Percentiles rank a stretch among this genome's conserved stretches.
Conservation (phyloP, 2,797 vertebrate genomes). For the Gephyroberyx darwinii region DNA sequence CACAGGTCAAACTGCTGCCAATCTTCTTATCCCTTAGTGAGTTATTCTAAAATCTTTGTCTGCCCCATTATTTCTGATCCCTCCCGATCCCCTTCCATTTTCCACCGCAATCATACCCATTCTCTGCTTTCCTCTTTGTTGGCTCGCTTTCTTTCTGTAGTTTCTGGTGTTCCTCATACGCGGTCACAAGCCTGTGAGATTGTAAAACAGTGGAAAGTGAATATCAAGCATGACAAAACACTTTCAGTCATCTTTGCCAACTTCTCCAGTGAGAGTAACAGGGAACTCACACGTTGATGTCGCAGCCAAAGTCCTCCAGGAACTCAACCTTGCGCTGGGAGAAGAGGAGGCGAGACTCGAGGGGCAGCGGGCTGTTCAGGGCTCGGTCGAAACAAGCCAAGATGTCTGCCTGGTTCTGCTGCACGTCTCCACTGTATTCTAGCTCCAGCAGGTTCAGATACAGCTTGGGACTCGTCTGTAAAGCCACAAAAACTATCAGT, state of each 20-base stretch:
- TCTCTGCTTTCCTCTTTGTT: constrained; percentile 92
- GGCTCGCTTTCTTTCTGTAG: constrained; percentile 91
- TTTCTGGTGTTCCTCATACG: constrained; percentile 91
- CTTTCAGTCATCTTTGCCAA: neutral
- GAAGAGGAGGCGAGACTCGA: constrained; percentile 92
- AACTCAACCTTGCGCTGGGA: constrained; percentile 98
- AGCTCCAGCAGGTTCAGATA: constrained; percentile 97
- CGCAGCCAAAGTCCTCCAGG: constrained; percentile 95
- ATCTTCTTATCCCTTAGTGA: neutral
- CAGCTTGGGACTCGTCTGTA: constrained; percentile 91
- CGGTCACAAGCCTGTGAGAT: constrained; percentile 86
- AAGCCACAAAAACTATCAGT: neutral
- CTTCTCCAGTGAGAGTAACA: neutral
- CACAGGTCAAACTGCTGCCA: neutral
- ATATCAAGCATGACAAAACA: neutral
- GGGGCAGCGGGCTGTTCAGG: constrained; percentile 85
- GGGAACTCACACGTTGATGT: constrained; percentile 90
- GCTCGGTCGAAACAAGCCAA: constrained; percentile 93
- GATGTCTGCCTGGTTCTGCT: constrained; percentile 92
- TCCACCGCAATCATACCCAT: constrained; percentile 84
- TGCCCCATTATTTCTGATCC: neutral
- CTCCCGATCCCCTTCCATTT: constrained; percentile 2
- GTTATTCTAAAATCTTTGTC: neutral
- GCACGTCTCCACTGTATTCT: constrained; percentile 92
- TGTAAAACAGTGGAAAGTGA: constrained; percentile 2